phyloP scores from a whole-genome alignment of 2,113 vertebrate genomes.

The Salvator merianae region DNA sequence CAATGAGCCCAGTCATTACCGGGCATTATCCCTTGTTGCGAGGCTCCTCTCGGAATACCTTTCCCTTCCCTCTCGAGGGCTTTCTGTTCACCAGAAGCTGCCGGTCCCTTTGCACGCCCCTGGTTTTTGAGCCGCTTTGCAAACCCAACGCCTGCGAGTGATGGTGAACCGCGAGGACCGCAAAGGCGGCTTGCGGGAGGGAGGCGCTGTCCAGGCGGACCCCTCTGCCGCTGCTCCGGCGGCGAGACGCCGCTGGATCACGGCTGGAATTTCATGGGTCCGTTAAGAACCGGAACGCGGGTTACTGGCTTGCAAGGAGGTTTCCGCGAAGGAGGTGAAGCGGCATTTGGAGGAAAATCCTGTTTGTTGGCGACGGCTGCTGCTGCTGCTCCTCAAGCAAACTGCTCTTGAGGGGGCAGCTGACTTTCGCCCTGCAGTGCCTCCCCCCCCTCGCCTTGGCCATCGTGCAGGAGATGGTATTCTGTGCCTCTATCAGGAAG shows the following conservation, averaged over 20 bases:
- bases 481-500: too few relatives aligned
- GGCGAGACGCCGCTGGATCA: not conserved
- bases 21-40: not conserved
- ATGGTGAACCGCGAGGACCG: too few relatives aligned
- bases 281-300: not conserved
- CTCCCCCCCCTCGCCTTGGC: too few relatives aligned
- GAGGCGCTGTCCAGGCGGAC: not conserved
- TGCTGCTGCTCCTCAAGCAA: too few relatives aligned
- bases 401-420: too few relatives aligned
- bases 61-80: not conserved
- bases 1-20: not conserved
- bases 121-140: not conserved
- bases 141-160: not conserved
- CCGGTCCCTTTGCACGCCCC: not conserved
- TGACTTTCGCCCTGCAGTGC: too few relatives aligned
- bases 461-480: too few relatives aligned
- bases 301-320: too few relatives aligned
- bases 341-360: too few relatives aligned
- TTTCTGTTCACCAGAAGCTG: not conserved
- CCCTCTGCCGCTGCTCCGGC: not conserved
- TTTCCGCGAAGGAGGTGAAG: too few relatives aligned
- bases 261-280: too few relatives aligned
- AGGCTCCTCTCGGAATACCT: conserved; percentile 25
- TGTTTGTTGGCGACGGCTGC: too few relatives aligned
- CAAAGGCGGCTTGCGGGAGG: not conserved